phyloP scores from a whole-genome alignment of 2,797 vertebrate genomes.

The Ceryle rudis region DNA sequence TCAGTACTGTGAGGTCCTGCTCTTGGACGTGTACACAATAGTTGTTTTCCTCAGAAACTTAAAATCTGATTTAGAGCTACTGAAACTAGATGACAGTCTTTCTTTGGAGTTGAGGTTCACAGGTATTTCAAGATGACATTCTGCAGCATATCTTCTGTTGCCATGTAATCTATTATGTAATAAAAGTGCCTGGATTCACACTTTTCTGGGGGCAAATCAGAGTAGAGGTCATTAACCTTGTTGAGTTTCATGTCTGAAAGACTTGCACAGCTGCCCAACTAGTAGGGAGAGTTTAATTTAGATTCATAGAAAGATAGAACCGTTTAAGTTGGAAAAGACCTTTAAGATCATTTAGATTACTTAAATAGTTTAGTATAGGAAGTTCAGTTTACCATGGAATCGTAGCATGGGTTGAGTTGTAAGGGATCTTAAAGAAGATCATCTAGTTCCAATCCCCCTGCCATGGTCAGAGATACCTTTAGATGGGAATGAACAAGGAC shows the following conservation, averaged over 20 bases:
- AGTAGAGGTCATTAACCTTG: not conserved
- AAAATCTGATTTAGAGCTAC: not conserved
- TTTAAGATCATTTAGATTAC: not conserved
- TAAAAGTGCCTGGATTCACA: not conserved
- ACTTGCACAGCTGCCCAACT: not conserved
- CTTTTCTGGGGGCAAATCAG: not conserved
- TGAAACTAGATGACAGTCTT: not conserved
- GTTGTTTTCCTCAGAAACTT: not conserved
- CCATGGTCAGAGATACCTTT: not conserved
- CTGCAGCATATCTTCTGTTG: not conserved
- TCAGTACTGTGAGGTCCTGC: not conserved
- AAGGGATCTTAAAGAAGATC: not conserved
- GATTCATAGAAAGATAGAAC: not conserved
- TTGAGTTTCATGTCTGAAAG: not conserved
- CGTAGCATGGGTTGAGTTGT: not conserved
- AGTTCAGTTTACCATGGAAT: not conserved
- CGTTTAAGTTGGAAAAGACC: not conserved
- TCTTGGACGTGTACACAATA: not conserved
- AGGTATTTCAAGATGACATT: not conserved
- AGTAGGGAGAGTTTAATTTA: not conserved
- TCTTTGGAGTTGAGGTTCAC: not conserved
- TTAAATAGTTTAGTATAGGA: not conserved
- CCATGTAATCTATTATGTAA: not conserved
- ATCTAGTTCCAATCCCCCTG: not conserved
- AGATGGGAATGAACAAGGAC: not conserved